Base-by-base conservation (phyloP, 35 echinoderm and acorn worm genomes). In the Chiridota heheva region DNA sequence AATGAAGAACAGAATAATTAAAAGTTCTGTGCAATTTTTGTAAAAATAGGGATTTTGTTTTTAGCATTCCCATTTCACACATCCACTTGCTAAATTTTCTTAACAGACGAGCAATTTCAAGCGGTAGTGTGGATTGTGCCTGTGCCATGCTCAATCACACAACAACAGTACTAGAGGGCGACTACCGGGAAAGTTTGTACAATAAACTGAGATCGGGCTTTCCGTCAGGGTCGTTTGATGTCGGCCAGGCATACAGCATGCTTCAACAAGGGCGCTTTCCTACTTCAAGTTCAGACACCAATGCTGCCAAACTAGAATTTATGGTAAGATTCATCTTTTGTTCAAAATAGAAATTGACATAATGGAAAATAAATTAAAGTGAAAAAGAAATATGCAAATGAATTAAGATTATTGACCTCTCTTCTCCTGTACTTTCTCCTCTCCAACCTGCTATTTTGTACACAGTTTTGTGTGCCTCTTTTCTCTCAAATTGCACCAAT, bases 111-210 rank as follows among this genome's bases (percentile, higher is more conserved):
- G 88, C 95, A 34, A 88, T 98, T 44, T 91, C 95, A 43, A 98
- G 89, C 62, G 84, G 71, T 4, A 98, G 95, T 77, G 85, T 91
- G 0, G 95, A 98, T 76, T 91, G 95, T 70, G 95, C 84, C 32
- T 91, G 93, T 87, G 95, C 95, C 24, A 83, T 98, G 73, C 68
- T 98, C 28, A 98, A 91, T 41, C 95, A 91, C 65, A 91, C 89
- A 28, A 84, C 78, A 37, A 88, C 88, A 18, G 40, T 98, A 12
- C 58, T 98, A 49, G 95, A 92, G 72, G 81, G 84, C 47, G 85
- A 91, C 60, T 98, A 91, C 72, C 69, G 89, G 38, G 95, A 98
- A 57, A 68, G 77, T 4, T 63, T 92, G 13, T 92, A 88, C 39
- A 44, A 36, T 63, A 98, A 98, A 64, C 58, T 98, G 16, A 78